Conservation (phyloP, 2,797 vertebrate genomes). For the Fundulus diaphanus region DNA sequence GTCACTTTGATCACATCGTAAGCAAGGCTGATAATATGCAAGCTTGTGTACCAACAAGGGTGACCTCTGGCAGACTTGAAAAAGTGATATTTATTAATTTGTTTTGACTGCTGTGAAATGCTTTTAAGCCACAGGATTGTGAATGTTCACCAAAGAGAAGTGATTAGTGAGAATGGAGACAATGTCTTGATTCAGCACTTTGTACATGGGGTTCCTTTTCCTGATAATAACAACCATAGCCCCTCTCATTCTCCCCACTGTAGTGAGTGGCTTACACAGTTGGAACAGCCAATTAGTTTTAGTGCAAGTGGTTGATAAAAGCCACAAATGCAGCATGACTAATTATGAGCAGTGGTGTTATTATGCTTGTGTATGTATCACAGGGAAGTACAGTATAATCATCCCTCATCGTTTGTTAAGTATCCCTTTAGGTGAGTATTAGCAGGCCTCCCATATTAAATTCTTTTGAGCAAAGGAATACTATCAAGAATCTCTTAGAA, state of each 20-base stretch:
- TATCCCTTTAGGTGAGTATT: conserved; percentile 45
- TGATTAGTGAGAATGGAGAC: conserved; percentile 54
- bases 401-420: conserved; percentile 41
- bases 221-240: conserved; percentile 27
- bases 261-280: conserved; percentile 29
- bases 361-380: conserved; percentile 20
- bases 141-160: conserved; percentile 44
- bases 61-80: conserved; percentile 23
- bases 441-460: conserved; percentile 34
- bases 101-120: conserved; percentile 50
- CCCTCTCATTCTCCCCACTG: conserved; percentile 26
- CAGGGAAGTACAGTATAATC: conserved; percentile 36
- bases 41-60: conserved; percentile 18
- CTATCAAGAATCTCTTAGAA: conserved; percentile 50
- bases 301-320: conserved; percentile 46
- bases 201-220: conserved; percentile 35
- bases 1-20: conserved; percentile 29
- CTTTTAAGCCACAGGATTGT: conserved; percentile 46
- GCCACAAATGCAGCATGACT: conserved; percentile 49
- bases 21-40: conserved; percentile 24
- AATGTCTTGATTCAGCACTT: conserved; percentile 55
- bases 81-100: conserved; percentile 60
- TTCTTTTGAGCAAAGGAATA: conserved; percentile 27
- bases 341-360: conserved; percentile 41
- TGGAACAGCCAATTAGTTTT: conserved; percentile 53